These are phyloP conservation scores for Eudemis profundana DNA, from an alignment of 2,888 invertebrate genomes.

Conservation along the genomic window DNA sequence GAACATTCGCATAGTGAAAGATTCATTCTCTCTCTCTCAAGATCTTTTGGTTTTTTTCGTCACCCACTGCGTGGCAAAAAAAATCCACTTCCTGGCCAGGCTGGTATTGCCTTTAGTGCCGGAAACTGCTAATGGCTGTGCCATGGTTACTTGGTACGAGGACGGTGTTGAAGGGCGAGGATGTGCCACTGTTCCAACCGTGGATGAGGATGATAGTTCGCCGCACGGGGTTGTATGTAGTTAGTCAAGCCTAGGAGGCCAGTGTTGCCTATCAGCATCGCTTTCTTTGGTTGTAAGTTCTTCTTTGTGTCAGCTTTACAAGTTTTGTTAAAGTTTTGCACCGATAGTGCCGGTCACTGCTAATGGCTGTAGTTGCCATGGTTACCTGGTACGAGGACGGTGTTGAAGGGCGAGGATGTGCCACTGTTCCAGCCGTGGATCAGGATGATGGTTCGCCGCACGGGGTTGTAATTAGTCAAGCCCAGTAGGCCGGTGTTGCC, in stretches of 20 bases:
- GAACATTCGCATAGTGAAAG: no score
- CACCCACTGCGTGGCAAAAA: no score
- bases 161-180: constrained; percentile 54
- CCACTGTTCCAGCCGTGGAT: constrained; percentile 59
- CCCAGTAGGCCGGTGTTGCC: constrained; percentile 47
- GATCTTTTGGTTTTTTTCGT: no score
- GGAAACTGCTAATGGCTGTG: no score
- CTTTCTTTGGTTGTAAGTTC: no score
- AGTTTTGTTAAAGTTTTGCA: no score
- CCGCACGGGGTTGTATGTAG: constrained; percentile 47
- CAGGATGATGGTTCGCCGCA: constrained; percentile 50
- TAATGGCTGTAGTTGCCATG: no score
- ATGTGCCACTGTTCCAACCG: constrained; percentile 53
- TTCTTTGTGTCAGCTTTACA: no score
- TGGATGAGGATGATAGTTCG: constrained; percentile 57
- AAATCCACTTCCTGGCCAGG: no score
- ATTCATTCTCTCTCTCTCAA: no score
- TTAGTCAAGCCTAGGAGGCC: constrained; percentile 49
- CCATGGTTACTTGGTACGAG: constrained; percentile 56
- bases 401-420: constrained; percentile 53
- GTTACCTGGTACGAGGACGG: constrained; percentile 58
- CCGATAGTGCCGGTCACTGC: no score
- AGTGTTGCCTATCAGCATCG: constrained; percentile 50
- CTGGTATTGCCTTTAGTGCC: no score
- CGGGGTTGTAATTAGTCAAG: constrained; percentile 51